Evolutionary conservation across 2,797 vertebrate species (phyloP).

Genomic region (Periparus ater): DNA sequence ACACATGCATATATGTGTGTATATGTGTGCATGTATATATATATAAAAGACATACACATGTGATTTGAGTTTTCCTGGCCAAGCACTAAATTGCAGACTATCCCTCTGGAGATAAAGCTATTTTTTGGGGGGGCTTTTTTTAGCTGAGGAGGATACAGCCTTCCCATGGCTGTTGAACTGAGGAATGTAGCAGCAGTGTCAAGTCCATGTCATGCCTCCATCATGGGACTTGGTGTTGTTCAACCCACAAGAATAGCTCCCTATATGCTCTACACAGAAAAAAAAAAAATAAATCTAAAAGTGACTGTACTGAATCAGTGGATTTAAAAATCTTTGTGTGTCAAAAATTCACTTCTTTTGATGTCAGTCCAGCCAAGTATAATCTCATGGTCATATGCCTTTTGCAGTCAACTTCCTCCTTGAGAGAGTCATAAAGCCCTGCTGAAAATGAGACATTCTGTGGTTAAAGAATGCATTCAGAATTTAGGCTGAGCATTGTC

Average conservation of each 20-base stretch:
- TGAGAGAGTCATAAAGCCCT: neutral
- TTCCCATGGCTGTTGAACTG: neutral
- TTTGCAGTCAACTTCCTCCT: slow-evolving; percentile 26
- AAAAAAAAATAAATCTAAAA: neutral
- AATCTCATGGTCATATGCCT: slow-evolving; percentile 11
- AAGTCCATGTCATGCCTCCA: neutral
- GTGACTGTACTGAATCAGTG: neutral
- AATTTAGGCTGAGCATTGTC: neutral
- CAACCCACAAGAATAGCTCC: neutral
- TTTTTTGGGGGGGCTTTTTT: neutral
- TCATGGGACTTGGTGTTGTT: neutral
- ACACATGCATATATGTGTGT: neutral
- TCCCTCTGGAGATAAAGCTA: neutral
- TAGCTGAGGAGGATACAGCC: neutral
- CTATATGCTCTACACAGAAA: neutral
- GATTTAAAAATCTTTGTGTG: neutral
- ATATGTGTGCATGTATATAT: too few relatives aligned
- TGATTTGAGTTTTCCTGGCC: neutral
- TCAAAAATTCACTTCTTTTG: slow-evolving; percentile 16
- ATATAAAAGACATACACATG: neutral
- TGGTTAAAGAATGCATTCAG: neutral
- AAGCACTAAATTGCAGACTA: neutral
- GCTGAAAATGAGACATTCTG: neutral
- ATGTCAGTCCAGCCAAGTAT: slow-evolving; percentile 1
- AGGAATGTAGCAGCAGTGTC: neutral